Base-by-base conservation (phyloP, 30 jellyfish, hydroid and myxozoan species). In the Sanderia malayensis region DNA sequence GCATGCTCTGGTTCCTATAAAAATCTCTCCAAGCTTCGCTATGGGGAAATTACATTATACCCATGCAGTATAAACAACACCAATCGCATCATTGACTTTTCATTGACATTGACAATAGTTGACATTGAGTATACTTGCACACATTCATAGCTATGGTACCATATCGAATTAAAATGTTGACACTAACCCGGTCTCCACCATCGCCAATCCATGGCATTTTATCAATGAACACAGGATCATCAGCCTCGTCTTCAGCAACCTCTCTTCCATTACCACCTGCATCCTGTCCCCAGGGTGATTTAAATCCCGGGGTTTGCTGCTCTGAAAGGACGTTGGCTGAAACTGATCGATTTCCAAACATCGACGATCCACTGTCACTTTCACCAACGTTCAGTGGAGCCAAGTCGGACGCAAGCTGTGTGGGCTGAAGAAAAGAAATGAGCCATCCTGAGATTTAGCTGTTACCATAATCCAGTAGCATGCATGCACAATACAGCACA, bases 191-290 rank as follows among this genome's bases (percentile, higher is more conserved):
- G 34, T 78, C 89, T 33, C 82, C 82, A 24, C 82, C 74, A 58
- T 78, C 89, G 2, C 82, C 89, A 31, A 66, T 64, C 89, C 89
- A 78, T 1, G 89, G 89, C 89, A 78, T 78, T 71, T 78, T 78
- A 57, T 78, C 89, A 52, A 78, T 78, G 45, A 78, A 78, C 0
- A 78, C 89, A 2, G 89, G 89, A 28, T 78, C 89, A 46, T 65
- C 80, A 44, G 53, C 82, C 23, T 78, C 89, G 23, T 78, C 89
- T 24, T 67, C 89, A 61, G 31, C 62, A 30, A 58, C 76, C 26
- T 31, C 24, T 23, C 31, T 59, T 23, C 75, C 76, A 26, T 71
- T 67, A 34, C 60, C 55, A 0, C 89, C 82, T 2, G 70, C 23
- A 28, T 65, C 82, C 60, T 31, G 81, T 47, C 89, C 89, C 89